Conservation (phyloP, 1,140 invertebrate genomes). For the Grapholita molesta region DNA sequence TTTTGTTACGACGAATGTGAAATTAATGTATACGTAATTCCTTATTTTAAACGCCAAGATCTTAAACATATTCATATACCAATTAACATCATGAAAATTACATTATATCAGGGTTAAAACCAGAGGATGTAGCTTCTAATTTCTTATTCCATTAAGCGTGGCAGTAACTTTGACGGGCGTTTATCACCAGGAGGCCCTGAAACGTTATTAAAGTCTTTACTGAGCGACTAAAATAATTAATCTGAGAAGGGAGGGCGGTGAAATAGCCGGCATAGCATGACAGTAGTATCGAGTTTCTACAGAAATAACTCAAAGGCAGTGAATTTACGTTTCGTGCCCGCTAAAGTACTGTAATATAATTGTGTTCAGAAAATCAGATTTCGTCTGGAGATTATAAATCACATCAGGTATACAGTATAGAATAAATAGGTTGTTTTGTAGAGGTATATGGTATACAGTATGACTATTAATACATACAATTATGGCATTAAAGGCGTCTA, state of each 20-base stretch:
- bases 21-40: too few relatives aligned
- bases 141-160: neutral
- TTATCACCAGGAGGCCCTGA: neutral
- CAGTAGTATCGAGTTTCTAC: neutral
- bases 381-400: too few relatives aligned
- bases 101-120: neutral
- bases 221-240: constrained; percentile 16
- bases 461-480: too few relatives aligned
- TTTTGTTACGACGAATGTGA: too few relatives aligned
- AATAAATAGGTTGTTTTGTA: too few relatives aligned
- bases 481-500: too few relatives aligned
- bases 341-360: too few relatives aligned
- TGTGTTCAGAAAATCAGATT: too few relatives aligned
- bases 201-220: constrained; percentile 7
- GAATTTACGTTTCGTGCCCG: too few relatives aligned
- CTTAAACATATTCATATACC: neutral
- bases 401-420: too few relatives aligned
- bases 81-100: neutral
- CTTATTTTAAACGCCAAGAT: too few relatives aligned
- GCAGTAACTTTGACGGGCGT: neutral
- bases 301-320: neutral
- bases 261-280: neutral
- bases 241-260: neutral
- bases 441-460: too few relatives aligned
- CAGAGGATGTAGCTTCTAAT: neutral